Evolutionary conservation across 2,797 vertebrate genomes (phyloP), one percentile per base, ranked within the genome.

Genomic region (Balearica regulorum): DNA sequence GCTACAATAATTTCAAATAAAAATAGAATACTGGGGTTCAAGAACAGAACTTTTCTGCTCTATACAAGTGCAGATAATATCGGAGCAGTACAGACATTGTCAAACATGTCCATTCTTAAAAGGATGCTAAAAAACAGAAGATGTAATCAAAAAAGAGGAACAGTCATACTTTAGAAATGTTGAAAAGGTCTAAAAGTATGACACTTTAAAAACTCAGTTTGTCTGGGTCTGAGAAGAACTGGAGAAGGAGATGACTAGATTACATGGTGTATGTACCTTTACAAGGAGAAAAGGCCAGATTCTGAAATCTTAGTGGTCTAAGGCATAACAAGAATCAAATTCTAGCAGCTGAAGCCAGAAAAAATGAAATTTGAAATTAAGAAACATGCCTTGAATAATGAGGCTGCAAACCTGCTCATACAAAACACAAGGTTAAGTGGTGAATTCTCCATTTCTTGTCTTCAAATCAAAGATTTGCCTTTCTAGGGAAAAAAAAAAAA

Each of bases 241-340:
- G 25, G 28, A 71, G 21, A 35, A 87, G 8, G 18, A 68, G 8
- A 35, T 82, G 10, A 54, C 19, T 58, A 26, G 24, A 54, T 86
- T 75, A 20, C 0, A 0, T 18, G 8, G 3, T n/a, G 2, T 11
- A 16, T 11, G 6, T 43, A 61, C 10, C 1, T 65, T 79, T 76
- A 57, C 9, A 46, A 44, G n/a, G 26, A 78, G 16, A 28, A 87
- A 82, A 76, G 21, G 21, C 4, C 16, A 43, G 2, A 22, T 77
- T 82, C 58, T 92, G 54, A 79, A 82, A 51, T 46, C 26, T 58
- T 61, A 46, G 31, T 17, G 54, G 35, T 64, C 21, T 48, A 91
- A 92, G 6, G 15, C 13, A 41, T 65, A 81, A 46, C 3, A 46
- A 39, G 48, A 86, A 75, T 3, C 39, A 60, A 76, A 65, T 83